Evolutionary conservation across 2,113 vertebrate genomes (phyloP), one percentile per base, ranked within the genome.

Genomic region (Seriola rivoliana): DNA sequence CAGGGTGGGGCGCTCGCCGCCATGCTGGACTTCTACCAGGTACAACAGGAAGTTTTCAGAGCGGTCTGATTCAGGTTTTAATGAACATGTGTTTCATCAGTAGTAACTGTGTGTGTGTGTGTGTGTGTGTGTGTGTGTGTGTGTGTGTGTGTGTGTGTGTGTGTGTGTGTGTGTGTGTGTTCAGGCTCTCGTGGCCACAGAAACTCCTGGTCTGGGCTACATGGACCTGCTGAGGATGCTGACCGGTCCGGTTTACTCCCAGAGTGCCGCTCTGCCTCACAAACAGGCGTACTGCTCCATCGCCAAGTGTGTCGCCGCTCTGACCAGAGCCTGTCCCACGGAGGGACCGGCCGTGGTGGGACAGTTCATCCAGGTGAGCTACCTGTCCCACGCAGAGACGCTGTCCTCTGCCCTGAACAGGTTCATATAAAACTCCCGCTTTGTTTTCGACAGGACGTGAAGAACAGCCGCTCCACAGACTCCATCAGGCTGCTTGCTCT

Each of bases 271-370:
- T 14, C 96, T 99, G 87, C 97, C 98, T 85, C 98, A 99, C 95
- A 99, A 99, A 94, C 98, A 99, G 93, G 98, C 98, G 34, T 99
- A 99, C 71, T 99, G 98, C 94, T 99, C 98, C 90, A 99, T 99
- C 94, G 98, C 98, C 88, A 99, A 99, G 90, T 99, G 98, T 78
- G 98, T 99, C 50, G 98, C 98, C 14, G 98, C 98, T 40, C 97
- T 99, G 71, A 99, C 98, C 67, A 93, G 97, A 78, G 98, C 98
- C 62, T 99, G 98, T 85, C 98, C 98, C 75, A 96, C 96, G 78
- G 97, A 99, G 87, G 98, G 98, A 3, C 98, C 98, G 0, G 98
- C 98, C 2, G 98, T 99, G 32, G 98, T 99, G 66, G 97, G 97
- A 80, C 98, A 99, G 92, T 99, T 99, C 93, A 99, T 99, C 91